A percentile compares a stretch with the other conserved stretches of the same genome.
phyloP scores from a whole-genome alignment of 2,113 vertebrate genomes.

The Zeus faber region DNA sequence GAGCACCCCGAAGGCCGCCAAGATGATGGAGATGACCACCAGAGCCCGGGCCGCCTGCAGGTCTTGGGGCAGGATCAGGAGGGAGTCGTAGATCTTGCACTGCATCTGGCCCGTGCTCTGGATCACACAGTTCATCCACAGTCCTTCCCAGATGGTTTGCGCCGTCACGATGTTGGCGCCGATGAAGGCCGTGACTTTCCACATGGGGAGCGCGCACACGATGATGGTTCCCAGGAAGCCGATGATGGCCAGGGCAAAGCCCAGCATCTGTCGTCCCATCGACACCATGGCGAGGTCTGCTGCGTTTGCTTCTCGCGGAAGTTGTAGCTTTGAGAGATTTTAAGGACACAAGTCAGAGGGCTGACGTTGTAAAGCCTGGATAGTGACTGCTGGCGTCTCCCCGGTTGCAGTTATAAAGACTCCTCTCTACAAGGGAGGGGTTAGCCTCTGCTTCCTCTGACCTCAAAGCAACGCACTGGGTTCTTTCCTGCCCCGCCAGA shows the following conservation, averaged over 20 bases:
- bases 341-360: too few species aligned
- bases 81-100: conserved; percentile 77
- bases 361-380: background rate
- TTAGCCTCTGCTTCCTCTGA: conserved; percentile 13
- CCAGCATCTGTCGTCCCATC: conserved; percentile 72
- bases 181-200: conserved; percentile 75
- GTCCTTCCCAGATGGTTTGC: conserved; percentile 75
- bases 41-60: conserved; percentile 76
- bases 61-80: conserved; percentile 68
- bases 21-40: conserved; percentile 78
- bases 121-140: conserved; percentile 77
- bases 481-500: conserved; percentile 51
- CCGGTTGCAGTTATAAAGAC: conserved; percentile 33
- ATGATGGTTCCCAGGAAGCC: conserved; percentile 67
- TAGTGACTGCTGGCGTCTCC: background rate
- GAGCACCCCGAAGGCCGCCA: conserved; percentile 73
- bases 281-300: conserved; percentile 63
- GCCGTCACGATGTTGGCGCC: conserved; percentile 76
- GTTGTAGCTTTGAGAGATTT: conserved; percentile 11
- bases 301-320: conserved; percentile 6
- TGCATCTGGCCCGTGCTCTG: conserved; percentile 80
- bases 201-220: conserved; percentile 71
- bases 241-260: conserved; percentile 58
- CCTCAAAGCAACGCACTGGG: conserved; percentile 46
- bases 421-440: conserved; percentile 52